Base-by-base conservation (phyloP, 2,797 vertebrate species). In the Intellagama lesueurii region DNA sequence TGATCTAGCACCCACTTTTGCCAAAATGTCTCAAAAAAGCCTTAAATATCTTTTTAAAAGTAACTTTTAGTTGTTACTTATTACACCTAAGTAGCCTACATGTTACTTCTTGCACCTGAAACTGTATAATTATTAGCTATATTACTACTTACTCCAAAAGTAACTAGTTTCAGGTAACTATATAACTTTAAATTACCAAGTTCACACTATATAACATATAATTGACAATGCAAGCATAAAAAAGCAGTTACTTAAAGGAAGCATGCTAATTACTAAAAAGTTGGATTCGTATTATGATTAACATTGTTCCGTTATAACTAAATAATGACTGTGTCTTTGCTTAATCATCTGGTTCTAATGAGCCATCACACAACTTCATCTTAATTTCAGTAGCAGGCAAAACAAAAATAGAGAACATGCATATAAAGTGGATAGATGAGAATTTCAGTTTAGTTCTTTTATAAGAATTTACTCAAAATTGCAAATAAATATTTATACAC, bases 221-320 rank as follows among this genome's bases (percentile, higher is more conserved):
- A 56, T 14, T 14, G 9, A 2, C 52, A 56, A 56, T 11, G 9
- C 52, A 14, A 56, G 52, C 52, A 56, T 56, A 56, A 76, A 28
- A 82, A 26, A 69, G 73, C 14, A 24, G 28, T 64, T 64, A 52
- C 69, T 87, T 19, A 75, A 81, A 24, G 49, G 30, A 6, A 6
- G 64, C 40, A 32, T 2, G 30, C 35, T 35, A 87, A 81, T 60
- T 40, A 40, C 1, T 22, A 72, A 16, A 44, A 64, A 12, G 0
- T 44, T 81, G 64, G 12, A 72, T 87, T 64, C 16, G 60, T 76
- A n/a, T 47, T 81, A 81, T 73, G 66, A 60, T 56, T 49, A 73
- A 81, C 49, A n/a, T 73, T 81, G 44, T 87, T 87, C 79, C 30
- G n/a, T 87, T 70, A 52, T 35, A 79, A 66, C 44, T 78, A 86